Evolutionary conservation across 2,797 vertebrate genomes (phyloP).

Genomic region (Stomatorhinus walkeri): DNA sequence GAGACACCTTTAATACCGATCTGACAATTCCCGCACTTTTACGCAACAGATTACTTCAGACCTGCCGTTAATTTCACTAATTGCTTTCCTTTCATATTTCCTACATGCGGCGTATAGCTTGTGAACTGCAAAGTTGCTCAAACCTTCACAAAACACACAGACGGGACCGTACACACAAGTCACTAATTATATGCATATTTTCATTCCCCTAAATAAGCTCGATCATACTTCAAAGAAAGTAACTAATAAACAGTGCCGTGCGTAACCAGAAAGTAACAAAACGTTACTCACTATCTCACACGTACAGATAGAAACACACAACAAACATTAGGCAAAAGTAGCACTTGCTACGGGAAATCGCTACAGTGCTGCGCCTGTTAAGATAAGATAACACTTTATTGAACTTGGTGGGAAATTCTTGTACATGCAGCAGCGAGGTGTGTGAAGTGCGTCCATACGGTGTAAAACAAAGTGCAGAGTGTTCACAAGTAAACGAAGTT

Average conservation of each 20-base stretch:
- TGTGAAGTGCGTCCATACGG: neutral
- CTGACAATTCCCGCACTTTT: neutral
- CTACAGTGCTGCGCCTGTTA: neutral
- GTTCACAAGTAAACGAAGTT: neutral
- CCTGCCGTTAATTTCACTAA: neutral
- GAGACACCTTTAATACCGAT: neutral
- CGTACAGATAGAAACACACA: neutral
- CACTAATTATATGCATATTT: neutral
- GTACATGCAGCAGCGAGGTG: neutral
- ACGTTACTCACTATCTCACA: neutral
- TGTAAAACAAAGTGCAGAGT: neutral
- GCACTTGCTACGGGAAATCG: neutral
- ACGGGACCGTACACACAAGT: neutral
- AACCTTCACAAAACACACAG: neutral
- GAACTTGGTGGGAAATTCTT: neutral
- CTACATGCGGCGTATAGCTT: neutral
- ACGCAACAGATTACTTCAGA: neutral
- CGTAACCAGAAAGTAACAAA: neutral
- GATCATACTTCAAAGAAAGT: neutral
- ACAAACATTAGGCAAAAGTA: neutral
- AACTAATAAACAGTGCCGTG: neutral
- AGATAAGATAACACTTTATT: neutral
- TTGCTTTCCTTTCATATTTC: neutral
- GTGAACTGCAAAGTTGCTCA: neutral
- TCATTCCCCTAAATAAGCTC: neutral